phyloP scores from a whole-genome alignment of 2,113 vertebrate genomes.

The Petrocephalus microphthalmus region DNA sequence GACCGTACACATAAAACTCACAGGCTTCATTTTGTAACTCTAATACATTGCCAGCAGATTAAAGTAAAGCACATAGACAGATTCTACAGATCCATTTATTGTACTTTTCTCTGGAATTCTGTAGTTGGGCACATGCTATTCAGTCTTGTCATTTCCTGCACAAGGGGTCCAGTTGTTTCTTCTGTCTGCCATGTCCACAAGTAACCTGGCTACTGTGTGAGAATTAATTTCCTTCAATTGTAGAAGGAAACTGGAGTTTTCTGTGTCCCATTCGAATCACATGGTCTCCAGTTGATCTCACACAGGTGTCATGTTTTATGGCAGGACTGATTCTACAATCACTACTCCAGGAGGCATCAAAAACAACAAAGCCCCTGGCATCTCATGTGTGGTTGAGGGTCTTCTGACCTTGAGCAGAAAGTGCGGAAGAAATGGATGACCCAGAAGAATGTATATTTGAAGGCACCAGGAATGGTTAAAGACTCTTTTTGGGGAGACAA shows the following conservation, averaged over 20 bases:
- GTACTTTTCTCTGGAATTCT: constrained; percentile 8
- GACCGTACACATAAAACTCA: not conserved
- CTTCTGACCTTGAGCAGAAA: not conserved
- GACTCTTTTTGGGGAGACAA: not conserved
- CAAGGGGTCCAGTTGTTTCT: not conserved
- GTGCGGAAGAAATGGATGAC: not conserved
- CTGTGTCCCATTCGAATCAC: not conserved
- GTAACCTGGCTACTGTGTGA: not conserved
- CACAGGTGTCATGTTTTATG: too few relatives aligned
- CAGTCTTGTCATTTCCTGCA: not conserved
- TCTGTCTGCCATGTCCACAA: not conserved
- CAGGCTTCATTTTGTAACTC: not conserved
- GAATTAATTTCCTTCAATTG: not conserved
- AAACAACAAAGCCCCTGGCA: not conserved
- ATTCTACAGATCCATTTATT: not conserved
- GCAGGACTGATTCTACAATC: not conserved
- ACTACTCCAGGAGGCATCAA: too few relatives aligned
- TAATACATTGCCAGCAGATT: not conserved
- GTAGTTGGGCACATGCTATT: not conserved
- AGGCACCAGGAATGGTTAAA: not conserved
- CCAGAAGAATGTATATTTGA: not conserved
- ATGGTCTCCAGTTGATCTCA: not conserved
- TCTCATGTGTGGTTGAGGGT: not conserved
- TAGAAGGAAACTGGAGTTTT: not conserved
- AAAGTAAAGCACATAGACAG: constrained; percentile 8